Percentiles rank a stretch among this genome's conserved stretches.
These are phyloP conservation scores for Poecilia wingei DNA, from an alignment of 2,797 vertebrate species.

Conservation along the genomic window DNA sequence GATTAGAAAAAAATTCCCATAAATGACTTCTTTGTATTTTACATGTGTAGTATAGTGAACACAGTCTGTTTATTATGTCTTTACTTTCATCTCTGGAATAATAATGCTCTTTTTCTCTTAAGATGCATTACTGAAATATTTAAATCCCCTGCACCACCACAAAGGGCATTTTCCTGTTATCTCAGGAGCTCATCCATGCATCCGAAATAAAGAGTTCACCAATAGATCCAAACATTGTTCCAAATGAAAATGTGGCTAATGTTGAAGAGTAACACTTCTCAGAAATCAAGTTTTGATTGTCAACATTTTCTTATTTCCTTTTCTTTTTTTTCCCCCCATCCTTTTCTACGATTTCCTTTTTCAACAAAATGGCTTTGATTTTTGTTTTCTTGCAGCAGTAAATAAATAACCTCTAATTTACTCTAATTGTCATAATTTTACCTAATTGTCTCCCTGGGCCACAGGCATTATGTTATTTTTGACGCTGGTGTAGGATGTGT, in stretches of 20 bases:
- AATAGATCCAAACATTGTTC: not conserved
- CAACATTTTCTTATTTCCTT: not conserved
- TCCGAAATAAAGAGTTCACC: no score
- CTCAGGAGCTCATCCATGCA: no score
- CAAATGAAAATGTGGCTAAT: not conserved
- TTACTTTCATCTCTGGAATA: no score
- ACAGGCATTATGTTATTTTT: constrained; percentile 71
- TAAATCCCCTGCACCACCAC: no score
- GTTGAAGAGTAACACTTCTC: not conserved
- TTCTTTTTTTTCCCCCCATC: not conserved
- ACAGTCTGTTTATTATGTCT: no score
- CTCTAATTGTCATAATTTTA: constrained; percentile 74
- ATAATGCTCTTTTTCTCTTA: no score
- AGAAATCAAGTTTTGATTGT: not conserved
- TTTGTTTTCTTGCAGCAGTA: constrained; percentile 38
- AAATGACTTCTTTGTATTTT: not conserved
- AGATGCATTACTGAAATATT: no score
- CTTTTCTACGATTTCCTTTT: not conserved
- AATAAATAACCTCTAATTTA: constrained; percentile 35
- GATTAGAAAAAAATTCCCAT: not conserved
- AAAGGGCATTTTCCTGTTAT: no score
- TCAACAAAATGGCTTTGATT: not conserved
- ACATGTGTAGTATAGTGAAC: no score
- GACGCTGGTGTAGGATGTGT: constrained; percentile 64
- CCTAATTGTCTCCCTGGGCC: constrained; percentile 64